phyloP scores from a whole-genome alignment of 2,113 vertebrate genomes.

The Microcebus tavaratra region DNA sequence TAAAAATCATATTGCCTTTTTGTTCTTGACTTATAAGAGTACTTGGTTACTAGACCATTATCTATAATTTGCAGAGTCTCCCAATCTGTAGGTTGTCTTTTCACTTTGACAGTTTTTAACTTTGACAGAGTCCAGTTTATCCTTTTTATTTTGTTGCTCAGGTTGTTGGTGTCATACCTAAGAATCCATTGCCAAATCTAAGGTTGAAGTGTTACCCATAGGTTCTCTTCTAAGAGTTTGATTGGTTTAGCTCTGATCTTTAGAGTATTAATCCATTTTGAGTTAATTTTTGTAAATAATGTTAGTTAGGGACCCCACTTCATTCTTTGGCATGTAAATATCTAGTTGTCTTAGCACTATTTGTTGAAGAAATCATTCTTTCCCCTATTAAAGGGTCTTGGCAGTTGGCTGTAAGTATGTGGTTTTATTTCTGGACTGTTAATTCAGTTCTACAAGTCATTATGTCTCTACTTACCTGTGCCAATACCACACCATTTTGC shows the following conservation, averaged over 20 bases:
- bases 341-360: not conserved
- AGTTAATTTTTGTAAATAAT: not conserved
- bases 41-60: not conserved
- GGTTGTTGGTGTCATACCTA: not conserved
- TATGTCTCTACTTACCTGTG: not conserved
- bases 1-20: not conserved
- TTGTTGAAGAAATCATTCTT: not conserved
- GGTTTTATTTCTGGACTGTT: not conserved
- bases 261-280: not conserved
- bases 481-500: not conserved
- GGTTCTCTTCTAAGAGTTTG: not conserved
- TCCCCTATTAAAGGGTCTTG: not conserved
- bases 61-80: not conserved
- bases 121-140: not conserved
- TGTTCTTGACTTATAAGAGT: not conserved
- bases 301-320: not conserved
- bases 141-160: not conserved
- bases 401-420: not conserved
- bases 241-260: not conserved
- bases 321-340: not conserved
- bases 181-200: not conserved
- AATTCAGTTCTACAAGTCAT: not conserved
- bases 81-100: not conserved
- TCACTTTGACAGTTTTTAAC: not conserved
- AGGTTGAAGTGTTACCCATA: not conserved